A percentile compares a stretch with the other conserved stretches of the same genome.
phyloP scores from a whole-genome alignment of 1,140 invertebrate species.

The Tachypleus tridentatus region DNA sequence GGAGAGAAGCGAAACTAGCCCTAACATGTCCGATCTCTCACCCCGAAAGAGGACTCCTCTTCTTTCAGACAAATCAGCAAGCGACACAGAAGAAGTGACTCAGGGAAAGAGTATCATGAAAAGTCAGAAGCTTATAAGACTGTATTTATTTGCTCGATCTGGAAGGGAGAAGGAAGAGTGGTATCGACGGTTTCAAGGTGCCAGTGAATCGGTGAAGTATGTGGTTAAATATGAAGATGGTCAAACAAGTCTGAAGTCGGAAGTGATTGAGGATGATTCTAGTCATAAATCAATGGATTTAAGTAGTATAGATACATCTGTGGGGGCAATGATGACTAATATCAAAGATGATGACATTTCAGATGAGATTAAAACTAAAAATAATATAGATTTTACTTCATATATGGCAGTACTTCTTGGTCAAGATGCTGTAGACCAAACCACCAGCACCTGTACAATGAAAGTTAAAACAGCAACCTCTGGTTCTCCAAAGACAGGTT shows the following conservation, averaged over 20 bases:
- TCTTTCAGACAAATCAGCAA: too few species aligned
- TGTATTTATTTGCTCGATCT: constrained; percentile 64
- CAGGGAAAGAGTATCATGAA: too few species aligned
- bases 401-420: background rate
- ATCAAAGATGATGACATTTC: too few species aligned
- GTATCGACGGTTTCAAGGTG: constrained; percentile 41
- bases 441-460: background rate
- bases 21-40: too few species aligned
- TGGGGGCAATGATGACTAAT: background rate
- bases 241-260: background rate
- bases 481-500: background rate
- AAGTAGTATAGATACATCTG: background rate
- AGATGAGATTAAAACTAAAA: too few species aligned
- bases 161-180: constrained; percentile 82
- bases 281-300: background rate
- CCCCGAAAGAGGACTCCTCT: too few species aligned
- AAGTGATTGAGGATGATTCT: background rate
- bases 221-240: background rate
- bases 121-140: background rate
- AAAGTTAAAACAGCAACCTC: background rate
- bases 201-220: constrained; percentile 28
- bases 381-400: background rate
- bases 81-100: too few species aligned
- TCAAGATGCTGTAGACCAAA: background rate
- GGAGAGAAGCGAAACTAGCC: too few species aligned